Evolutionary conservation across 1,140 invertebrate species (phyloP), one percentile per base, ranked within the genome.

Genomic region (Sinella curviseta): DNA sequence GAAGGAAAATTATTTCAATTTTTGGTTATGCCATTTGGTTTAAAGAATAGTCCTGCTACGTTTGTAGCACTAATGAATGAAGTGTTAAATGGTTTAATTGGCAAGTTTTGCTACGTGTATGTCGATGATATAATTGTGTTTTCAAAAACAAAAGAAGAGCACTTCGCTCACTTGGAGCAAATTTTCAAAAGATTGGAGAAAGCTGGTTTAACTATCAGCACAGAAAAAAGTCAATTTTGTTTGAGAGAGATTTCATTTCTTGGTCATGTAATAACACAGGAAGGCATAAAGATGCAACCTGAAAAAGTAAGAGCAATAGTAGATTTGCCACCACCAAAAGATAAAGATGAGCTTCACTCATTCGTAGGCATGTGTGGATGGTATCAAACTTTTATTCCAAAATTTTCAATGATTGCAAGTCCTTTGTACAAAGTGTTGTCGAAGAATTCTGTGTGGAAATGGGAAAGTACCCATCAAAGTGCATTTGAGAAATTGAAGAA

Each of bases 51-150:
- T 16, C 84, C 85, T n/a, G 81, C 84, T 4, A 86, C 85, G 1
- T 89, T 88, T 79, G 84, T 87, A 60, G 30, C 85, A 30, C 65
- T 86, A 8, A 87, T 88, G 82, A 84, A 87, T 74, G 67, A 57
- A 1, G 80, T 86, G 1, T 81, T 88, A 30, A 76, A 57, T 0
- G 79, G 78, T 24, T 77, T 85, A 16, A 65, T 78, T n/a, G 36
- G 79, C 17, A 36, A 83, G 8, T 78, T 81, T 70, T 80, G 67
- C 17, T 81, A 77, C n/a, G 78, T 84, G 0, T 89, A 89, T 76
- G 36, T 90, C 0, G 89, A 90, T 82, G 89, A 91, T 77, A 84
- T 90, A 0, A 80, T 90, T 0, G 81, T 90, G 20, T 84, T 85
- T 34, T 84, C 82, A 0, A 77, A 83, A 4, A 85, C 81, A 16